phyloP scores from a whole-genome alignment of 2,797 vertebrate species.

The Bovichtus variegatus region DNA sequence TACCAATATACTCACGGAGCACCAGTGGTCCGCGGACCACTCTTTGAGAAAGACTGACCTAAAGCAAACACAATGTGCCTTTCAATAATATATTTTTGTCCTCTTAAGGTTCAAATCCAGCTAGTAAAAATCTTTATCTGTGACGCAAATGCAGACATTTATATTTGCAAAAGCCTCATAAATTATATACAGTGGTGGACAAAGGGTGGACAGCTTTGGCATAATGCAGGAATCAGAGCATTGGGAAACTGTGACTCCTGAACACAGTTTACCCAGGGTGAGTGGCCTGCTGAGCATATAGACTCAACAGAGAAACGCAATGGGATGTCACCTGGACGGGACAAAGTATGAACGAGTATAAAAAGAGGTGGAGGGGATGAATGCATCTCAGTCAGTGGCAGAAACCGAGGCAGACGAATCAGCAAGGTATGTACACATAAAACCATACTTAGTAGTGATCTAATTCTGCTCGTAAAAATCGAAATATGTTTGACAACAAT shows the following conservation, averaged over 20 bases:
- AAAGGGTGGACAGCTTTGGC: slow-evolving; percentile 62
- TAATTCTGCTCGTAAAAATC: no score
- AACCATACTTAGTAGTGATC: not conserved
- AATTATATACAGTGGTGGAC: slow-evolving; percentile 34
- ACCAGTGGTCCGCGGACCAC: no score
- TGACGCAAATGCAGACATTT: slow-evolving; percentile 34
- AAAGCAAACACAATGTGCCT: slow-evolving; percentile 41
- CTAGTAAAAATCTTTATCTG: slow-evolving; percentile 26
- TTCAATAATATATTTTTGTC: slow-evolving; percentile 18
- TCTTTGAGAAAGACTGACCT: no score
- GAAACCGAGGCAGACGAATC: slow-evolving; percentile 23
- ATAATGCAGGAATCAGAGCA: slow-evolving; percentile 46
- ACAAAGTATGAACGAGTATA: slow-evolving; percentile 57
- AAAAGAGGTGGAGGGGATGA: slow-evolving; percentile 46
- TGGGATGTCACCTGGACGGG: slow-evolving; percentile 49
- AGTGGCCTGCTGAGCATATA: slow-evolving; percentile 47
- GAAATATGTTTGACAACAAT: not conserved
- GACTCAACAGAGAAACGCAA: slow-evolving; percentile 48
- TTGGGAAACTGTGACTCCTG: slow-evolving; percentile 54
- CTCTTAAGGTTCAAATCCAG: not conserved
- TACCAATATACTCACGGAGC: no score
- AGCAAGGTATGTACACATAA: slow-evolving; percentile 65
- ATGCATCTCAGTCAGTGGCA: slow-evolving; percentile 22
- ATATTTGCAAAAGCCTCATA: slow-evolving; percentile 44
- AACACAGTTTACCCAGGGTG: slow-evolving; percentile 45